Evolutionary conservation across 2,888 invertebrate genomes (phyloP), one percentile per base, ranked within the genome.

Genomic region (Eurytoma adleriae): DNA sequence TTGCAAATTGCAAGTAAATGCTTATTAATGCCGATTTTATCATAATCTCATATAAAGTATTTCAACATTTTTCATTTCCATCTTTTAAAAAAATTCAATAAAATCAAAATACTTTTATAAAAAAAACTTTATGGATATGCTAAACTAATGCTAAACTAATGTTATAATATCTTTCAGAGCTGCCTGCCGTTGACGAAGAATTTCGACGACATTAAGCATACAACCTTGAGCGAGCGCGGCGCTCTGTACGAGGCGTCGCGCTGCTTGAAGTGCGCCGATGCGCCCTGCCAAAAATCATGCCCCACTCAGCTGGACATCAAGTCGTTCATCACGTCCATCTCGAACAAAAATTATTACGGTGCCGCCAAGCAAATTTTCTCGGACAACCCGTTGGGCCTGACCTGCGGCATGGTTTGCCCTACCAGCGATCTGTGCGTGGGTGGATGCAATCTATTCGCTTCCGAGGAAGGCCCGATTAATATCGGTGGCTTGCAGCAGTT

Each of bases 341-440:
- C 98, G 30, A 99, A 97, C 89, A 98, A 97, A 95, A 99, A 99
- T 91, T 99, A 98, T 90, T 99, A 99, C 92, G 99, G 99, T 27
- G 97, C 99, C 1, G 96, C 98, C 0, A 98, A 98, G 89, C 95
- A 96, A 0, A 99, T 99, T 77, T 94, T 99, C 78, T 98, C 98
- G 0, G 99, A 99, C 90, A 99, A 99, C 91, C 99, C 99, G 0
- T 91, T 99, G 74, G 99, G 98, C 0, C 92, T 98, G 1, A 97
- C 97, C 0, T 98, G 98, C 86, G 98, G 98, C 40, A 99, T 99
- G 99, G 99, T 99, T 27, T 99, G 99, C 86, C 99, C 99, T 2
- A 99, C 99, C 0, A 98, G 98, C 88, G 99, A 99, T 91, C 94
- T 99, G 0, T 99, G 99, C 90, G 99, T 99, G 0, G 99, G 99